Percentiles rank a stretch among this genome's conserved stretches.
Evolutionary conservation across 2,113 vertebrate genomes (phyloP).

Genomic region (Apistogramma diplotaenia): DNA sequence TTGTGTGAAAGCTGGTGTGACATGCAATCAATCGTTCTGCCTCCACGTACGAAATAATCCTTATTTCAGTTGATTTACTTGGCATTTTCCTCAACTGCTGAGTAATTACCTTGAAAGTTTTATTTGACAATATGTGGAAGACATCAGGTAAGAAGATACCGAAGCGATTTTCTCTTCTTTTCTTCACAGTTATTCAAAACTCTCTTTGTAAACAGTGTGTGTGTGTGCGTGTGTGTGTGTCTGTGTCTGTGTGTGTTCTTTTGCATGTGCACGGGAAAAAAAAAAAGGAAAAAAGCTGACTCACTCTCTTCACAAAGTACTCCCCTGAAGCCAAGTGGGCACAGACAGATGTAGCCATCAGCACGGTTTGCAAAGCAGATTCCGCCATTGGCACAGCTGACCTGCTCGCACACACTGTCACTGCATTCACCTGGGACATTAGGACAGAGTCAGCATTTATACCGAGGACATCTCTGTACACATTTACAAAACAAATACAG

Average conservation of each 20-base stretch:
- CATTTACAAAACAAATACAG: not conserved
- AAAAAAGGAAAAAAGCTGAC: constrained; percentile 25
- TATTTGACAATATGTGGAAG: not conserved
- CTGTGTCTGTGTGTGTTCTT: not conserved
- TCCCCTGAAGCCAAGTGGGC: constrained; percentile 90
- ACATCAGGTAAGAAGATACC: not conserved
- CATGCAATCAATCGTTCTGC: not conserved
- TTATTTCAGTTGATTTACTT: constrained; percentile 12
- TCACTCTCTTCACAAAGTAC: constrained; percentile 91
- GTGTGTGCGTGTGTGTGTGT: not conserved
- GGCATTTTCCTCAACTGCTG: not conserved
- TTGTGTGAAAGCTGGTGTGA: not conserved
- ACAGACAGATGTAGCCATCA: constrained; percentile 90
- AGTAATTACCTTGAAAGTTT: constrained; percentile 32
- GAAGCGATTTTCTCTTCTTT: not conserved
- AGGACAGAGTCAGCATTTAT: not conserved
- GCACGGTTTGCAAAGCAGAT: constrained; percentile 83
- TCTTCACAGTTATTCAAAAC: not conserved
- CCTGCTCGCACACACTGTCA: constrained; percentile 84
- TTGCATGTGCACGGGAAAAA: not conserved
- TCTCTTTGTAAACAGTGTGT: not conserved
- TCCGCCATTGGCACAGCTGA: constrained; percentile 87
- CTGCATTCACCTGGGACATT: constrained; percentile 87
- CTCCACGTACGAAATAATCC: not conserved
- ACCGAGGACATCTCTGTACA: not conserved